phyloP scores from a whole-genome alignment of 2,888 invertebrate genomes.

The Nasonovia ribisnigri region DNA sequence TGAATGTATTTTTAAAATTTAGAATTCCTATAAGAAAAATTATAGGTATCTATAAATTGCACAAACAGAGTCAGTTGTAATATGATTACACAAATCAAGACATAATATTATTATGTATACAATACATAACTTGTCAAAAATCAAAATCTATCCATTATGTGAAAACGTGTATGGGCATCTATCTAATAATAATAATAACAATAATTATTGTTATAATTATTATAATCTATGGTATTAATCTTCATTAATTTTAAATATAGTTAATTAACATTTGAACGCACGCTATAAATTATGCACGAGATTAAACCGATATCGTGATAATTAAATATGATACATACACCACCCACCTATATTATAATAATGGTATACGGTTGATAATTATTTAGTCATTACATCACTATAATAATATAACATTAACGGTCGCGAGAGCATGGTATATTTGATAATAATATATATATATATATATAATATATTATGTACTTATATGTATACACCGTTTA shows the following conservation, averaged over 20 bases:
- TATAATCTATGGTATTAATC: neutral
- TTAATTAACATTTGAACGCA: neutral
- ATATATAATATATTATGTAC: neutral
- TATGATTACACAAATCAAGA: too few species aligned
- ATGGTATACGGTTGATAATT: neutral
- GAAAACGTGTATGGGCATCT: neutral
- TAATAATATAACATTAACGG: neutral
- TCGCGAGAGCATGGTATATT: neutral
- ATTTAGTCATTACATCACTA: conserved; percentile 4
- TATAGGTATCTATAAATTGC: too few species aligned
- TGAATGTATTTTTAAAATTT: too few species aligned
- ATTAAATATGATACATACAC: neutral
- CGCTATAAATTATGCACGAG: neutral
- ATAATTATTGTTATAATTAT: neutral
- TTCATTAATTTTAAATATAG: neutral
- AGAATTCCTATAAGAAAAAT: too few species aligned
- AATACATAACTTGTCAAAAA: neutral
- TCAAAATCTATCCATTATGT: neutral
- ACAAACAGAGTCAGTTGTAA: too few species aligned
- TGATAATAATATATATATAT: neutral
- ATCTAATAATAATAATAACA: neutral
- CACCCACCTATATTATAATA: neutral
- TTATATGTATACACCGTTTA: neutral
- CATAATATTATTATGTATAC: too few species aligned
- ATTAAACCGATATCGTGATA: neutral